Evolutionary conservation across 2,888 invertebrate species (phyloP).

Genomic region (Serripes groenlandicus): DNA sequence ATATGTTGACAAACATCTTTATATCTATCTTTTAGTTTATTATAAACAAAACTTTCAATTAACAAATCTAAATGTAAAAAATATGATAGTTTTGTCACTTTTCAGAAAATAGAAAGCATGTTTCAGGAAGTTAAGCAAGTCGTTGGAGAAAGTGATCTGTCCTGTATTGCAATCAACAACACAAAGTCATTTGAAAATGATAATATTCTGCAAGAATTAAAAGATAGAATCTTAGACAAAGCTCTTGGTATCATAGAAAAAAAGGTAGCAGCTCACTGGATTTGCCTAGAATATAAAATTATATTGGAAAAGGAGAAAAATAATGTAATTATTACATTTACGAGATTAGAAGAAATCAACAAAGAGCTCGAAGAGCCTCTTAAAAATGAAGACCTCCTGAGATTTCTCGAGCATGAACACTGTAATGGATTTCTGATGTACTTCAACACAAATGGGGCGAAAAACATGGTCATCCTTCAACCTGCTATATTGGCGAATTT

Average conservation of each 20-base stretch:
- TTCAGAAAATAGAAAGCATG: slow-evolving; percentile 10
- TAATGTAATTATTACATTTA: slow-evolving; percentile 9
- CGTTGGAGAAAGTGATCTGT: slow-evolving; percentile 4
- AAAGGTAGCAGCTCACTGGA: slow-evolving; percentile 45
- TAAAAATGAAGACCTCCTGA: not conserved
- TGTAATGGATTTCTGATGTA: slow-evolving; percentile 39
- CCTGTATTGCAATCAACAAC: slow-evolving; percentile 38
- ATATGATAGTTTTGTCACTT: not conserved
- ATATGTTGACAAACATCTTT: too few species aligned
- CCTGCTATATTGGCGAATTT: slow-evolving; percentile 29
- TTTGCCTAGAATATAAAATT: slow-evolving; percentile 32
- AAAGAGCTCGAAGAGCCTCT: slow-evolving; percentile 25
- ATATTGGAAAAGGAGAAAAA: slow-evolving; percentile 5
- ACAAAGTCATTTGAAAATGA: slow-evolving; percentile 2
- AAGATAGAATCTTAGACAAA: slow-evolving; percentile 29
- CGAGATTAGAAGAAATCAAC: slow-evolving; percentile 25
- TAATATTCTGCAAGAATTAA: not conserved
- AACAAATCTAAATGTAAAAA: too few species aligned
- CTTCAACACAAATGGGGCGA: slow-evolving; percentile 5
- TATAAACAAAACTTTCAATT: too few species aligned
- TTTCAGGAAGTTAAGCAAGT: slow-evolving; percentile 10
- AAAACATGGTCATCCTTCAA: slow-evolving; percentile 42
- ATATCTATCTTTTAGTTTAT: too few species aligned
- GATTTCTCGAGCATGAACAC: slow-evolving; percentile 44
- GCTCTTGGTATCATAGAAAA: slow-evolving; percentile 39